Percentiles rank a stretch among this genome's conserved stretches.
Conservation (phyloP, 2,797 vertebrate genomes). For the Spinus olivaceus region DNA sequence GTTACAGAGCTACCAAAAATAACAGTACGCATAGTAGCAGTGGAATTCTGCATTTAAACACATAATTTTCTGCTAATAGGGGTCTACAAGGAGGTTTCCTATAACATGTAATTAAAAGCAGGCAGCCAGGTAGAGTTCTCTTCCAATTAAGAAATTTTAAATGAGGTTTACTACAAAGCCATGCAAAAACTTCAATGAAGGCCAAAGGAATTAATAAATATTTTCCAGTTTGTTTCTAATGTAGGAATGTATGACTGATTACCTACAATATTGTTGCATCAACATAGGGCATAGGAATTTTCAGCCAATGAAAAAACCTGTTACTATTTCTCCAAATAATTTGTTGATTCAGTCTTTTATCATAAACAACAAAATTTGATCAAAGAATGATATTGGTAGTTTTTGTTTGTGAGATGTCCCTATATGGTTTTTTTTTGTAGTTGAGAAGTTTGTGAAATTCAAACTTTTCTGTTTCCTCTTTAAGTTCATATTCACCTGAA, state of each 20-base stretch:
- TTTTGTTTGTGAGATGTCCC: neutral
- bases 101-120: neutral
- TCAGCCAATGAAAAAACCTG: neutral
- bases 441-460: neutral
- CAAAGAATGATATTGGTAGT: neutral
- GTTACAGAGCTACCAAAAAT: neutral
- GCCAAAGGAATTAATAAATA: neutral
- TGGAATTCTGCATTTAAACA: neutral
- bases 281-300: neutral
- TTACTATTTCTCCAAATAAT: neutral
- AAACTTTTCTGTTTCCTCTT: neutral
- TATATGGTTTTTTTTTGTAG: neutral
- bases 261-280: neutral
- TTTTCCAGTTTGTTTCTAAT: neutral
- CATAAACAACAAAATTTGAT: neutral
- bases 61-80: neutral
- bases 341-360: neutral
- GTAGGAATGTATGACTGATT: neutral
- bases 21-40: neutral
- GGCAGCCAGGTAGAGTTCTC: neutral
- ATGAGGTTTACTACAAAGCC: neutral
- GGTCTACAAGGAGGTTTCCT: neutral
- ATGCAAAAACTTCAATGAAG: neutral
- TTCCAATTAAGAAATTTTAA: neutral
- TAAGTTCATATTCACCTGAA: neutral